Evolutionary conservation across 2,888 invertebrate genomes (phyloP).

Genomic region (Suillia variegata): DNA sequence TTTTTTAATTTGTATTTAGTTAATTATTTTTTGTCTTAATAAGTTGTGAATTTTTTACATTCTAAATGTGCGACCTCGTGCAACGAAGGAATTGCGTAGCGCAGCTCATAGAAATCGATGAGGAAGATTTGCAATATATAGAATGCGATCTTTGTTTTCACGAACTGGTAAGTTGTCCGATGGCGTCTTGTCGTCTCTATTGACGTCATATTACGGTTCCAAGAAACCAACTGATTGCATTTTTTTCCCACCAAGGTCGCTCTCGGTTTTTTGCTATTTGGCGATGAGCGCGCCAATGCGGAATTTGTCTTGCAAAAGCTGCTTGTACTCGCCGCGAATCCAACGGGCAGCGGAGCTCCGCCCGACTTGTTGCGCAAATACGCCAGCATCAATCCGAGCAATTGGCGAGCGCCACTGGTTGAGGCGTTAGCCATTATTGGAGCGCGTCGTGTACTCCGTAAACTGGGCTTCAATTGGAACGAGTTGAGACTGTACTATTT

Average conservation of each 20-base stretch:
- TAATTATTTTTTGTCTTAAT: too few relatives aligned
- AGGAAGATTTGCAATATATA: slow-evolving; percentile 55
- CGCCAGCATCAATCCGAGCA: slow-evolving; percentile 37
- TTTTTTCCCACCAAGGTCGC: too few relatives aligned
- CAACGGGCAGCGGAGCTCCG: slow-evolving; percentile 12
- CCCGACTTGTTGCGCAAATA: slow-evolving; percentile 46
- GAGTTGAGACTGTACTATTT: slow-evolving; percentile 51
- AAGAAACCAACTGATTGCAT: neutral
- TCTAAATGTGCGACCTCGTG: too few relatives aligned
- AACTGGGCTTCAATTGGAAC: slow-evolving; percentile 54
- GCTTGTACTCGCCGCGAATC: slow-evolving; percentile 31
- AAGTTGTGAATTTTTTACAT: too few relatives aligned
- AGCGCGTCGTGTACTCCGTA: slow-evolving; percentile 53
- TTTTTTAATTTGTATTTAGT: too few relatives aligned
- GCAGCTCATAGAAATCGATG: slow-evolving; percentile 33
- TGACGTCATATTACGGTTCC: neutral
- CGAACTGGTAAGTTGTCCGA: slow-evolving; percentile 60
- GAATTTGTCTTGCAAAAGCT: slow-evolving; percentile 51
- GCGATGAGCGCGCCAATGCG: slow-evolving; percentile 41
- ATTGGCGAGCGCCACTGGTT: slow-evolving; percentile 62
- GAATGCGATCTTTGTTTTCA: slow-evolving; percentile 61
- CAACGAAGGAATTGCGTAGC: too few relatives aligned
- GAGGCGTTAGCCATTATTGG: slow-evolving; percentile 64
- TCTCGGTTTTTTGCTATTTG: slow-evolving; percentile 52
- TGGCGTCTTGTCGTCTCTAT: too few relatives aligned